Base-by-base conservation (phyloP, 1,140 invertebrate species). In the Drosophila rhopaloa region DNA sequence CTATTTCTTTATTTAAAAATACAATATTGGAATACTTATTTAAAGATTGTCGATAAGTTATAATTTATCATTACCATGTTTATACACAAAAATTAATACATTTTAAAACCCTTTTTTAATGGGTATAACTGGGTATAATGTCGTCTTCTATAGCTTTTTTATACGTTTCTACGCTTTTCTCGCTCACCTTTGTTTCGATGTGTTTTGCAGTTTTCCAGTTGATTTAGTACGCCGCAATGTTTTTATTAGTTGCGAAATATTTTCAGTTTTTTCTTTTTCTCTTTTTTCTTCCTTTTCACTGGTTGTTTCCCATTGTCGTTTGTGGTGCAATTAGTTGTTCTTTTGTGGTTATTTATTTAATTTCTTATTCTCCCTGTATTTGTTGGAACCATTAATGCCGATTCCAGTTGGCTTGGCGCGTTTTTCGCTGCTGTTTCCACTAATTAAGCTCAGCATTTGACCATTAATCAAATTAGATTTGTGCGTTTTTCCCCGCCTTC, bases 381-480 rank as follows among this genome's bases (percentile, higher is more conserved):
- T 56, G 58, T 65, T 32, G 50, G 38, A 66, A 66, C 46, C 72
- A 66, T 76, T 76, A 76, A 76, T 58, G 73, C 32, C 56, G 46
- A 72, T 73, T 59, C 66, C 60, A 54, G 70, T 53, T 58, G 44
- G 44, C 47, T 72, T 60, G 38, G 16, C 24, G 40, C 35, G 54
- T 56, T 80, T 43, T 61, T 48, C 63, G 48, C 54, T 46, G 38
- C 32, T 78, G 59, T 35, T 50, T 65, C 24, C 75, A 53, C 86
- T 90, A 91, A 91, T 91, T 91, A 81, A 81, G 89, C 88, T 73
- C 76, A 79, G 80, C 77, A 83, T 84, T 91, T 84, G 60, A 44
- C 74, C 77, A 91, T 91, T 91, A 91, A 91, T 91, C 89, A 91
- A 91, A 91, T 91, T 81, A 72, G 48, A 65, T 77, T 85, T 61